Evolutionary conservation across 2,888 invertebrate genomes (phyloP), one percentile per base, ranked within the genome.

Genomic region (Hymenopus coronatus): DNA sequence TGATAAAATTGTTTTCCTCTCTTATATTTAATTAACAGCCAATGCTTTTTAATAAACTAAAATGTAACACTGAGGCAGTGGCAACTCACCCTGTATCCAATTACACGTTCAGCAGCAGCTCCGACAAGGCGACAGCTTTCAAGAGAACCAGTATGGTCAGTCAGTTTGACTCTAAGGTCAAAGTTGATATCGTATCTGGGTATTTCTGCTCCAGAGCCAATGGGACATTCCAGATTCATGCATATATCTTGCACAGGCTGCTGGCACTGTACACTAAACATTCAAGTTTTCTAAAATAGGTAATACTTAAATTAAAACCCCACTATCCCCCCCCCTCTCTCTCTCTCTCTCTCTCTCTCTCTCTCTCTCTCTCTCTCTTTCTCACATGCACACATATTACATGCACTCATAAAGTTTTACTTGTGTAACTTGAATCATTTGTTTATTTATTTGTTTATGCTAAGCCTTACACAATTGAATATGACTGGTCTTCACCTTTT

Each of bases 81-180:
- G 12, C 6, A 84, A 91, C 93, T 93, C 93, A 96, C 96, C 28
- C 94, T 93, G 90, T 94, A 94, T 85, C 94, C 94, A 14, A 97
- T 92, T 15, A 95, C 92, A n/a, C 94, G 94, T 92, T 95, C 95
- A 1, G 96, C 95, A 84, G 94, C 93, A 89, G 93, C 93, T n/a
- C 95, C 94, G 33, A 94, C 94, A 15, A 97, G 93, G 15, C 95
- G 94, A 87, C 96, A 93, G 90, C 94, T 95, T 0, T 93, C 92
- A 28, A 97, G 91, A 40, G 96, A 95, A 14, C 96, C 96, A 0
- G 96, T 96, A 90, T 96, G 96, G 92, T 97, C 97, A 14, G 95
- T 94, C 82, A 96, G 93, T 6, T 94, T 94, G 1, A 97, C 93
- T 88, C 94, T 94, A n/a, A 97, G 93, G 91, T 96, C 96, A 89